Conservation (phyloP, 2,113 vertebrate genomes). For the Ammospiza nelsoni region DNA sequence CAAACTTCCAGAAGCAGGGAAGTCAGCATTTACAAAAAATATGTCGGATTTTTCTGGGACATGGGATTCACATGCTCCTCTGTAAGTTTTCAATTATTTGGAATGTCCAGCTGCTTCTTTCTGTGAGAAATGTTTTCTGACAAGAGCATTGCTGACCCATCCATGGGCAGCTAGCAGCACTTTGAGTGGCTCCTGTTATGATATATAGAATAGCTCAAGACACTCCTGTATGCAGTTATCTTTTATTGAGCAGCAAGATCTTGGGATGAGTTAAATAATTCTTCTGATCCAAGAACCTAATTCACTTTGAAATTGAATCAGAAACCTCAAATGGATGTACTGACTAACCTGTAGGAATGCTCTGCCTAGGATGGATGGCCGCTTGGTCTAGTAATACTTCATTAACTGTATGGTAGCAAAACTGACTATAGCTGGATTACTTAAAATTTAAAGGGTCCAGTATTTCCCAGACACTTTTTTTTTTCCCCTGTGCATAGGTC, state of each 20-base stretch:
- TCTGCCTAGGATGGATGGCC: not conserved
- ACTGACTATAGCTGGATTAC: not conserved
- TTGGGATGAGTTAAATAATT: not conserved
- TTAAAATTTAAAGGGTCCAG: not conserved
- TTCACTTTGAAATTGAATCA: not conserved
- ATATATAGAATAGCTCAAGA: not conserved
- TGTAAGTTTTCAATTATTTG: not conserved
- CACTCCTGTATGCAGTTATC: not conserved
- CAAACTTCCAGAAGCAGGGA: not conserved
- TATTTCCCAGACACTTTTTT: constrained; percentile 1
- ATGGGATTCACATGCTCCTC: not conserved
- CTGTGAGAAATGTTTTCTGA: not conserved
- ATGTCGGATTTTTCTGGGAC: not conserved
- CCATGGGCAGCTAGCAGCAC: not conserved
- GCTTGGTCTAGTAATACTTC: not conserved
- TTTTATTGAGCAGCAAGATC: not conserved
- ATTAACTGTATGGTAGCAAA: not conserved
- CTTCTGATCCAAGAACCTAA: not conserved
- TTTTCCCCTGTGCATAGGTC: not conserved
- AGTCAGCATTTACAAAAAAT: not conserved
- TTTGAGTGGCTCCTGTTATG: not conserved
- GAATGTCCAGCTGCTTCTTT: not conserved
- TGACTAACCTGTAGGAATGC: not conserved
- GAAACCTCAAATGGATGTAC: not conserved
- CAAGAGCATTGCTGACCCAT: not conserved